These are phyloP conservation scores for Germaria angustata DNA, from an alignment of 2,888 invertebrate species.

Conservation along the genomic window DNA sequence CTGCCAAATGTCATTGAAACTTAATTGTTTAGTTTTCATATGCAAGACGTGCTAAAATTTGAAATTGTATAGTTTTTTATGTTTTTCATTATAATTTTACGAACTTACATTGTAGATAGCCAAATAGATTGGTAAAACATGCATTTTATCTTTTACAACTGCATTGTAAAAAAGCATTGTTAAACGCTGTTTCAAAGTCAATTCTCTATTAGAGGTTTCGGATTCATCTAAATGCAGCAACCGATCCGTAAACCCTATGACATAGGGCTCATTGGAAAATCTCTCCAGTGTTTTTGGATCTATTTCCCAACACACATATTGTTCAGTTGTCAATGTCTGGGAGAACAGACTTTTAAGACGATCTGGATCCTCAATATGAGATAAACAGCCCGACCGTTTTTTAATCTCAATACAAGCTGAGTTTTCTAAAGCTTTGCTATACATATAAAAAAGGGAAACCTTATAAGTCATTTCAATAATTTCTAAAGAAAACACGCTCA, in stretches of 20 bases:
- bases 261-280: conserved; percentile 87
- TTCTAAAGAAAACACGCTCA: conserved; percentile 78
- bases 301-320: conserved; percentile 79
- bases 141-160: conserved; percentile 88
- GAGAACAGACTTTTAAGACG: conserved; percentile 89
- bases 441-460: neutral
- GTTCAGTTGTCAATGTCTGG: conserved; percentile 88
- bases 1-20: conserved; percentile 85
- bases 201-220: conserved; percentile 73
- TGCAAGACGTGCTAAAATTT: conserved; percentile 71
- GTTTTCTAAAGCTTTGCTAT: conserved; percentile 85
- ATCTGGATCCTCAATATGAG: conserved; percentile 91
- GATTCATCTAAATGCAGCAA: conserved; percentile 81
- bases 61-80: too few species aligned
- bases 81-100: neutral
- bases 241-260: conserved; percentile 86
- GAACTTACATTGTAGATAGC: conserved; percentile 84
- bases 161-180: conserved; percentile 89
- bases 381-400: conserved; percentile 92
- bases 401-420: conserved; percentile 90
- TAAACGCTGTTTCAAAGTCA: conserved; percentile 82
- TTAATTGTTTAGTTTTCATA: conserved; percentile 64
- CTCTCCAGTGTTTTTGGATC: conserved; percentile 85
- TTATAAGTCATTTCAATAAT: neutral
- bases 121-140: conserved; percentile 87